Percentiles rank a stretch among this genome's conserved stretches.
Conservation (phyloP, 2,113 vertebrate genomes). For the Circaetus cinerascens region DNA sequence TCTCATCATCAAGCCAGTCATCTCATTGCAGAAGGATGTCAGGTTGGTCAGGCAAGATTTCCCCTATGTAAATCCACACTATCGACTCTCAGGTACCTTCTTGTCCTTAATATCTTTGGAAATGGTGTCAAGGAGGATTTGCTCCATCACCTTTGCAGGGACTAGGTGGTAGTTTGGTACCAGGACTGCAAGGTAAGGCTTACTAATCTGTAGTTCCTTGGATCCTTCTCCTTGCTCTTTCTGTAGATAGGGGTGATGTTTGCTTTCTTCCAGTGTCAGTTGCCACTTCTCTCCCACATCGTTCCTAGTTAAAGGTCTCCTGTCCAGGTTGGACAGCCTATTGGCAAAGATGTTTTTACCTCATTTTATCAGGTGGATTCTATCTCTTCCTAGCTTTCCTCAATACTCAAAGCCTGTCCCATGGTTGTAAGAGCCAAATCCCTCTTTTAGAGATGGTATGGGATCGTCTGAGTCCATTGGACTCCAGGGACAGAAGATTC, state of each 20-base stretch:
- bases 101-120: neutral
- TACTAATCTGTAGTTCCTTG: neutral
- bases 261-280: neutral
- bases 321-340: neutral
- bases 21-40: neutral
- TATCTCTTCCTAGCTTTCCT: neutral
- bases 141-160: neutral
- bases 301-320: neutral
- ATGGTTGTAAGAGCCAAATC: neutral
- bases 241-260: neutral
- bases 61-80: neutral
- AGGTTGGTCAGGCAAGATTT: neutral
- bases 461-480: neutral
- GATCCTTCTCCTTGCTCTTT: neutral
- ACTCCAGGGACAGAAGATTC: neutral
- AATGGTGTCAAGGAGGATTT: neutral
- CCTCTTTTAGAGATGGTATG: neutral
- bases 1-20: neutral
- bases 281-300: neutral
- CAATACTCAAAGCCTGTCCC: neutral
- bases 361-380: neutral
- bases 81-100: neutral
- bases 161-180: too few species aligned
- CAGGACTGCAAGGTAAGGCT: neutral
- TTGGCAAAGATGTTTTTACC: neutral